A percentile compares a stretch with the other conserved stretches of the same genome.
Conservation (phyloP, 2,888 invertebrate genomes). For the Tenthredo mesomela region DNA sequence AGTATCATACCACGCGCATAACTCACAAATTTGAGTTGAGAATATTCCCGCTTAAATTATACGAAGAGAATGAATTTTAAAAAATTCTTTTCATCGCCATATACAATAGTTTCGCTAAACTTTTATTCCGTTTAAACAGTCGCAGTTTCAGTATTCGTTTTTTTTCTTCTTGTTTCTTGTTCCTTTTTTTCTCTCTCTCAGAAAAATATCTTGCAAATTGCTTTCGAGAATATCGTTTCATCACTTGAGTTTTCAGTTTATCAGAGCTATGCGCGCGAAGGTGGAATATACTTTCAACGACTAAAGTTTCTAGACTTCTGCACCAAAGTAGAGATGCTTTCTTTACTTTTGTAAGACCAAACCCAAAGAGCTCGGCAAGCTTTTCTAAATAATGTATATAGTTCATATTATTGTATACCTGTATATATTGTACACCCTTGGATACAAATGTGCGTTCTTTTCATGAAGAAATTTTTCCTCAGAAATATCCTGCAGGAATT, state of each 20-base stretch:
- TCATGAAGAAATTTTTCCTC: background rate
- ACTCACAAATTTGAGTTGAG: background rate
- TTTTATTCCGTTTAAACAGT: background rate
- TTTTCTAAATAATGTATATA: slow-evolving; percentile 7
- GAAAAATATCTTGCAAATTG: slow-evolving; percentile 34
- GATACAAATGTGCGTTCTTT: background rate
- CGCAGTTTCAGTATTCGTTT: background rate
- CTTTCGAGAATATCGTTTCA: slow-evolving; percentile 21
- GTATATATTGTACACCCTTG: background rate
- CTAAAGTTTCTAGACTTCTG: slow-evolving; percentile 23
- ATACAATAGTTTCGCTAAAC: background rate
- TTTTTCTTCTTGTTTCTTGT: background rate
- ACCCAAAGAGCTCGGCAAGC: slow-evolving; percentile 19
- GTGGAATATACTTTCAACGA: slow-evolving; percentile 20
- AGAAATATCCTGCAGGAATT: background rate
- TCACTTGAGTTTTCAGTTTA: slow-evolving; percentile 29
- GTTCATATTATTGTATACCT: background rate
- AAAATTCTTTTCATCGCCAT: background rate
- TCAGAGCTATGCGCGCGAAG: slow-evolving; percentile 18
- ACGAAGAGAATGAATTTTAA: slow-evolving; percentile 8
- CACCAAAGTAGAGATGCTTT: background rate
- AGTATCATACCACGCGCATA: background rate
- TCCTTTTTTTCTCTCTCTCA: background rate
- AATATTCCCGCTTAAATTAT: background rate
- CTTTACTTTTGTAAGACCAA: slow-evolving; percentile 6